Conservation (phyloP, 2,113 vertebrate genomes). For the Brachypteracias leptosomus region DNA sequence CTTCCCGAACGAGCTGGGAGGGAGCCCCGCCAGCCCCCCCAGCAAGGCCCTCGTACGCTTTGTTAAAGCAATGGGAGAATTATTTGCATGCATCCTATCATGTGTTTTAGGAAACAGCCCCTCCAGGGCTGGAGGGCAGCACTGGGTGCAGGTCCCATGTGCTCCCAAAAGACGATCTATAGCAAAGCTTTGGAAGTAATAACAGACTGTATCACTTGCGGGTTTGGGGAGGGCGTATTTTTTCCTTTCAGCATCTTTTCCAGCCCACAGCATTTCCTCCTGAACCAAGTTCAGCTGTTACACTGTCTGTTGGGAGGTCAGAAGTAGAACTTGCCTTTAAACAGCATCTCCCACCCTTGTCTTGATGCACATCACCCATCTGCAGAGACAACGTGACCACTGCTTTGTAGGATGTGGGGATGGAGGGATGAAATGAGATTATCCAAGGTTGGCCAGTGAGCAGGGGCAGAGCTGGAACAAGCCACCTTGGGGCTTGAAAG, state of each 20-base stretch:
- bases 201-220: background rate
- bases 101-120: accelerated
- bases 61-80: accelerated
- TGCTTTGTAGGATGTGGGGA: no score
- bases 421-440: background rate
- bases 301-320: background rate
- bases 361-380: background rate
- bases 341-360: accelerated
- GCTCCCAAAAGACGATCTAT: background rate
- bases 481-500: accelerated
- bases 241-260: background rate
- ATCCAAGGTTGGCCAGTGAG: background rate
- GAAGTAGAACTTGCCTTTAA: background rate
- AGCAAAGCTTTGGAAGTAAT: background rate
- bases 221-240: background rate
- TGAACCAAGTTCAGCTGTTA: background rate
- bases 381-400: background rate
- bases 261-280: background rate
- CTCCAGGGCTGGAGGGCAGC: background rate
- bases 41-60: accelerated
- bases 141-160: accelerated
- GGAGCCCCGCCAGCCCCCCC: background rate
- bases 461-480: background rate
- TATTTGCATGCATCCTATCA: background rate
- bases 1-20: background rate